A percentile compares a stretch with the other conserved stretches of the same genome.
Conservation (phyloP, 2,888 invertebrate genomes). For the Drosophila lutescens region DNA sequence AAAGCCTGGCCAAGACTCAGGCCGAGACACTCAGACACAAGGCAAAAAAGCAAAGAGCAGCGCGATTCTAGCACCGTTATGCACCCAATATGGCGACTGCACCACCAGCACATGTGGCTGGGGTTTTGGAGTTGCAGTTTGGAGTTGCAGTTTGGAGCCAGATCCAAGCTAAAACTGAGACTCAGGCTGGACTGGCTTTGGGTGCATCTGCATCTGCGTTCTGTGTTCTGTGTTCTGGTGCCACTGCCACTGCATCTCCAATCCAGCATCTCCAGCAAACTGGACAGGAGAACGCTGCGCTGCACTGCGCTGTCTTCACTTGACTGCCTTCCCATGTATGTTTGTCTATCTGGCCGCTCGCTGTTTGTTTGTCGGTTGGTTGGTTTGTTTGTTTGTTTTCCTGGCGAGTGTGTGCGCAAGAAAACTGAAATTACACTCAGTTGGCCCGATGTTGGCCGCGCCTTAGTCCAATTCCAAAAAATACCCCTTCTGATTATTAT, state of each 20-base stretch:
- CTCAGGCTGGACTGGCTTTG: background rate
- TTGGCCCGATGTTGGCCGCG: slow-evolving; percentile 67
- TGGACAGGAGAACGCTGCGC: slow-evolving; percentile 38
- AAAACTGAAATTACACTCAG: slow-evolving; percentile 73
- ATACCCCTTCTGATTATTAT: slow-evolving; percentile 39
- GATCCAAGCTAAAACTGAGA: background rate
- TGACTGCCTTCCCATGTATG: slow-evolving; percentile 71
- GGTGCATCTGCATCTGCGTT: background rate
- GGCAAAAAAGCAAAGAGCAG: slow-evolving; percentile 64
- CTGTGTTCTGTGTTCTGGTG: background rate
- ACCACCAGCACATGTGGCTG: slow-evolving; percentile 19
- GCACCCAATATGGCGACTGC: slow-evolving; percentile 78
- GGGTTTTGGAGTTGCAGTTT: background rate
- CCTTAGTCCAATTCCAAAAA: slow-evolving; percentile 60
- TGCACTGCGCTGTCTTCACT: slow-evolving; percentile 61
- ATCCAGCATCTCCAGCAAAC: slow-evolving; percentile 32
- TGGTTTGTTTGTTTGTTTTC: slow-evolving; percentile 59
- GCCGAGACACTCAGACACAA: slow-evolving; percentile 32
- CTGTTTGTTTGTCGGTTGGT: no score
- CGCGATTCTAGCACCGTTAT: slow-evolving; percentile 81
- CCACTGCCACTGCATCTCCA: slow-evolving; percentile 68
- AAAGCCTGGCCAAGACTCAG: slow-evolving; percentile 20
- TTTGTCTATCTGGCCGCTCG: slow-evolving; percentile 64
- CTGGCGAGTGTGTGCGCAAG: slow-evolving; percentile 62
- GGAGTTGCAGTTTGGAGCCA: background rate